Base-by-base conservation (phyloP, 2,888 invertebrate species). In the Plebejus melissa region DNA sequence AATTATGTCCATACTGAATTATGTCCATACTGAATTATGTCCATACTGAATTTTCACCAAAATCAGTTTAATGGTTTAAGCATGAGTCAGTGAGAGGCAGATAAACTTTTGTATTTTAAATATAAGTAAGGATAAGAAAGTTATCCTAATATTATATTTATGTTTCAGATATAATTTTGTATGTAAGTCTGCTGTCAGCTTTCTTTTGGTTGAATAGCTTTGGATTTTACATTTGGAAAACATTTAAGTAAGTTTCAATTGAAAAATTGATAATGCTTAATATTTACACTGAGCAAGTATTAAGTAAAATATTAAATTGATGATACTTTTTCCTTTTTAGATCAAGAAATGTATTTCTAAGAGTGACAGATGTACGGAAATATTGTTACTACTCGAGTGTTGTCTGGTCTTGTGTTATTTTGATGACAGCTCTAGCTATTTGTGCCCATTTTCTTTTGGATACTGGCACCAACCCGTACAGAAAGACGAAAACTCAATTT, bases 151-250 rank as follows among this genome's bases (percentile, higher is more conserved):
- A 46, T 11, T 7, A 46, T 77, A 77, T 79, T 78, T 81, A 75
- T 81, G 79, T 95, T 95, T 78, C 94, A 97, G 97, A 97, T 92
- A 95, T 96, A 6, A 94, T 97, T 80, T 94, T 96, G 80, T 97
- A 97, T 82, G 93, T 97, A 75, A 96, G 97, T 82, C 89, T 97
- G 75, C 85, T 97, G 79, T 97, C 96, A 54, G 96, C 97, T 74
- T 97, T 97, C 88, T 97, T 97, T 84, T 98, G 98, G 98, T 90
- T 98, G 3, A 97, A 97, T 81, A 97, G 97, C 84, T 94, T 97
- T 78, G 97, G 97, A 74, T 98, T 97, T 85, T 97, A 97, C 85
- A 96, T 97, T 78, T 98, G 97, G 97, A 97, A 96, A 86, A 97
- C 97, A 1, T 97, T 98, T 84, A 96, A 95, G 96, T 96, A 90